Evolutionary conservation across 2,888 invertebrate species (phyloP).

Genomic region (Diarsia dahlii): DNA sequence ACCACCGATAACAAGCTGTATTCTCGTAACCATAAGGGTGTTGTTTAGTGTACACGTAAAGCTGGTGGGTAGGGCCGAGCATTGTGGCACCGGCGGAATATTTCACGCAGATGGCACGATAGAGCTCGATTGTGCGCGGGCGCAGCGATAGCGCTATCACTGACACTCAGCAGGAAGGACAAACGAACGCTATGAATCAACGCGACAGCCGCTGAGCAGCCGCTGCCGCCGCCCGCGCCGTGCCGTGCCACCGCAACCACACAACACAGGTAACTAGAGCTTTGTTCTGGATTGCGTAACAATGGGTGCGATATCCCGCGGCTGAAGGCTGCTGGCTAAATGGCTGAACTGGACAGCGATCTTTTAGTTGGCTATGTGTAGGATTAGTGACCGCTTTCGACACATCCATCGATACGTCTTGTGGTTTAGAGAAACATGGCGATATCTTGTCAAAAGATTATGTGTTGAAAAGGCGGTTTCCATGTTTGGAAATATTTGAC

Average conservation of each 20-base stretch:
- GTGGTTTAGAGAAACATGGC: not conserved
- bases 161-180: constrained; percentile 82
- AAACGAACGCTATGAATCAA: constrained; percentile 86
- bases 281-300: constrained; percentile 73
- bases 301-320: constrained; percentile 65
- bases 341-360: constrained; percentile 26
- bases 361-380: not conserved
- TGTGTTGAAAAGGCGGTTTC: not conserved
- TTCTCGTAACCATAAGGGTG: constrained; percentile 26
- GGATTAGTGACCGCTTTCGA: not conserved
- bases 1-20: constrained; percentile 57
- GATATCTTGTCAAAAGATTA: not conserved
- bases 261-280: constrained; percentile 71
- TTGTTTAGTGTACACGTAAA: constrained; percentile 6
- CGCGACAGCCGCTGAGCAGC: constrained; percentile 57
- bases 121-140: constrained; percentile 80
- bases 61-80: constrained; percentile 64
- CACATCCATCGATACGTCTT: not conserved
- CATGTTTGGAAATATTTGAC: not conserved
- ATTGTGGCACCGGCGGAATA: constrained; percentile 83
- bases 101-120: constrained; percentile 89
- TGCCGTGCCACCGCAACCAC: not conserved
- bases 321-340: constrained; percentile 20
- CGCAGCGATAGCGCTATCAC: constrained; percentile 79
- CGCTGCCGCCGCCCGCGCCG: not conserved